Percentiles rank a stretch among this genome's conserved stretches.
phyloP scores from a whole-genome alignment of 2,113 vertebrate genomes.

The Rhizomys pruinosus region DNA sequence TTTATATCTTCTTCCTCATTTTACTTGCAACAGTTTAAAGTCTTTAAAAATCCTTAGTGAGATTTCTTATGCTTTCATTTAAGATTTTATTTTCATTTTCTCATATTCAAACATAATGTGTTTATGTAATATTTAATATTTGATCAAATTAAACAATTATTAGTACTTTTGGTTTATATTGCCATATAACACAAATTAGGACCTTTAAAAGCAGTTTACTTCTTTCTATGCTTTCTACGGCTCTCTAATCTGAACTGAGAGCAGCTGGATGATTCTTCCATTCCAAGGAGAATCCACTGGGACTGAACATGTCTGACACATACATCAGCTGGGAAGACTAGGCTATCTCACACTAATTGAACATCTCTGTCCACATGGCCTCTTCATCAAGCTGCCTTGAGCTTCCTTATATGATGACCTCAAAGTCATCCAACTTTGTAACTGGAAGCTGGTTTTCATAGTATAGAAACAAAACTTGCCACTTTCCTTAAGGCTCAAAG shows the following conservation, averaged over 20 bases:
- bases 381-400: not conserved
- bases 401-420: not conserved
- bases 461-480: not conserved
- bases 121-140: not conserved
- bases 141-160: conserved; percentile 13
- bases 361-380: not conserved
- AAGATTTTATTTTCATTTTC: conserved; percentile 21
- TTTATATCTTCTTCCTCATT: not conserved
- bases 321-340: not conserved
- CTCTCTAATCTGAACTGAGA: not conserved
- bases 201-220: not conserved
- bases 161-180: not conserved
- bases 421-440: not conserved
- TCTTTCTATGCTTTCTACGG: not conserved
- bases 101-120: not conserved
- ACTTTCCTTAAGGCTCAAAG: not conserved
- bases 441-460: not conserved
- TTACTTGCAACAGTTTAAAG: not conserved
- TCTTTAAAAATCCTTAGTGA: not conserved
- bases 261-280: not conserved
- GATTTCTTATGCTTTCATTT: conserved; percentile 20
- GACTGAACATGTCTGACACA: not conserved
- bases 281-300: not conserved
- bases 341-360: not conserved
- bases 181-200: not conserved